A percentile compares a stretch with the other conserved stretches of the same genome.
These are phyloP conservation scores for Lydus trimaculatus DNA, from an alignment of 2,888 invertebrate genomes.

Conservation along the genomic window DNA sequence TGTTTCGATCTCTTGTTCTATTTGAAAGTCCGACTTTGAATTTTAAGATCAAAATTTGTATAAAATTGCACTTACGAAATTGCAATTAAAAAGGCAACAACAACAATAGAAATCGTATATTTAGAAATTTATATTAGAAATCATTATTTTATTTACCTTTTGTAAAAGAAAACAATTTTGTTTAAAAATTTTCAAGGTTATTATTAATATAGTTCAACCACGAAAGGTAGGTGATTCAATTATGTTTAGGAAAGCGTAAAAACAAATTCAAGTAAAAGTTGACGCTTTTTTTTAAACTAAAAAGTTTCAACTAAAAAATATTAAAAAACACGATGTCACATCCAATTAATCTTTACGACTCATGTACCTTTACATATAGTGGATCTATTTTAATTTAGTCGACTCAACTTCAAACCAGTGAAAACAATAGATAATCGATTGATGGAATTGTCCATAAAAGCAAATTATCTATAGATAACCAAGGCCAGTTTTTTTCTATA, in stretches of 20 bases:
- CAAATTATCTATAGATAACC: no score
- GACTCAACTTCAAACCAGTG: neutral
- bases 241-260: neutral
- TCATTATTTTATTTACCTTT: neutral
- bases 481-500: no score
- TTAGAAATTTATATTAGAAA: constrained; percentile 4
- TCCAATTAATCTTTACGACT: neutral
- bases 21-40: no score
- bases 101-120: neutral
- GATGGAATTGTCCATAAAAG: no score
- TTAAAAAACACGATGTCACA: no score
- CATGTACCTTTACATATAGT: neutral
- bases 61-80: no score
- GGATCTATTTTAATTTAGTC: neutral
- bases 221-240: neutral
- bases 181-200: neutral
- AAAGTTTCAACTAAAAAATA: neutral
- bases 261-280: neutral
- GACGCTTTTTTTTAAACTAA: neutral
- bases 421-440: neutral
- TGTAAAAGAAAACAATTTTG: neutral
- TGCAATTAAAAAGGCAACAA: no score
- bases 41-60: no score
- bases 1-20: no score
- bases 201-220: neutral